Percentiles rank a stretch among this genome's conserved stretches.
Evolutionary conservation across 1,140 invertebrate genomes (phyloP).

Genomic region (Achroia grisella): DNA sequence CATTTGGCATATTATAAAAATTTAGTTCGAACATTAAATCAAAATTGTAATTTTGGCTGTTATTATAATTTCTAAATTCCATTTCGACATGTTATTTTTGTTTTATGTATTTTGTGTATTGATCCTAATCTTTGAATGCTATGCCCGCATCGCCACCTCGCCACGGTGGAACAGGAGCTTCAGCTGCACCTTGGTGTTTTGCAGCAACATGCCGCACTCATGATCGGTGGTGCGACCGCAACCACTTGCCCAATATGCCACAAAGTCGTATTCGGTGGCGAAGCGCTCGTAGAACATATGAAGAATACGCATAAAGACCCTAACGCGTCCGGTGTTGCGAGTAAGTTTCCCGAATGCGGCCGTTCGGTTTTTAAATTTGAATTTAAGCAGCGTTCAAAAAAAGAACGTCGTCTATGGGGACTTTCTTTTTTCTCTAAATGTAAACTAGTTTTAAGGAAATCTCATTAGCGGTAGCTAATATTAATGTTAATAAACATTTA

Average conservation of each 20-base stretch:
- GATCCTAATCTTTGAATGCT: conserved; percentile 59
- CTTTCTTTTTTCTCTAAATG: conserved; percentile 36
- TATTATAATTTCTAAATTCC: conserved; percentile 55
- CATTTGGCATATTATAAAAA: conserved; percentile 10
- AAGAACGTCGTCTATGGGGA: conserved; percentile 38
- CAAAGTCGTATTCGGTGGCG: conserved; percentile 93
- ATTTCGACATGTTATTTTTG: conserved; percentile 26
- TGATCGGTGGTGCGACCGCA: conserved; percentile 90
- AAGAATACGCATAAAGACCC: conserved; percentile 96
- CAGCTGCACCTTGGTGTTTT: conserved; percentile 89
- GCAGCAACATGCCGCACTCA: conserved; percentile 94
- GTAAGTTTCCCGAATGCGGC: conserved; percentile 79
- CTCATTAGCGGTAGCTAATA: conserved; percentile 27
- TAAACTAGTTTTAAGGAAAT: conserved; percentile 33
- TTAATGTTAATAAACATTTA: conserved; percentile 5
- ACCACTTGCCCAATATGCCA: conserved; percentile 93
- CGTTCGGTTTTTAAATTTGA: conserved; percentile 31
- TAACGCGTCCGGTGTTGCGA: conserved; percentile 88
- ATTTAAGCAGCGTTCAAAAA: conserved; percentile 13
- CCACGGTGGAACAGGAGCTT: conserved; percentile 79
- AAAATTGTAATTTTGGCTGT: conserved; percentile 35
- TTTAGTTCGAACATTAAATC: conserved; percentile 7
- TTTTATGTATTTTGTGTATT: conserved; percentile 33
- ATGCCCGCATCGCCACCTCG: conserved; percentile 56
- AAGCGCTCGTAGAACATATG: conserved; percentile 96